Evolutionary conservation across 2,797 vertebrate species (phyloP), one percentile per base, ranked within the genome.

Genomic region (Enteromius argenteus): DNA sequence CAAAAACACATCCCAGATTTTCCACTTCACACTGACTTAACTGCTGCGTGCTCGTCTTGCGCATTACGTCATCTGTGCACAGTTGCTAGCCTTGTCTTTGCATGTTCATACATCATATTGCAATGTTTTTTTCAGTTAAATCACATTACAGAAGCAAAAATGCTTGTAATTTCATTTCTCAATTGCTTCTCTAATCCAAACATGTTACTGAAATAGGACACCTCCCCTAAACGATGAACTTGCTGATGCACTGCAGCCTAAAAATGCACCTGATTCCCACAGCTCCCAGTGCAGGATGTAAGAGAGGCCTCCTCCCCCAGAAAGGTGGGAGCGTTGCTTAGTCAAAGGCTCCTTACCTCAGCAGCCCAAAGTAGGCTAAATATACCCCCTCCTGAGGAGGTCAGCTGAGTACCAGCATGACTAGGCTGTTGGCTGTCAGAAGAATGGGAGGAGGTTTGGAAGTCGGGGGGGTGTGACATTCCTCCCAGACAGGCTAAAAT

Each of bases 341-440:
- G 82, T 86, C 86, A 85, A 86, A 5, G 71, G 11, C 42, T 83
- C 21, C 77, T 85, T 72, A 75, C 75, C 81, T 83, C 74, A 84
- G 71, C 76, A 84, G 79, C 72, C 75, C 83, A 85, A 64, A 87
- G 39, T 78, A 71, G 77, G 64, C 81, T 86, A 87, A 84, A 88
- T 81, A 83, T 81, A 85, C 53, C 53, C 58, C 53, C 81, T 79
- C 80, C 81, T 79, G 68, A 76, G 85, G 85, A 79, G 86, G 87
- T 88, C 88, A 89, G 84, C 87, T 90, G 86, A 89, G 77, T 84
- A 81, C 73, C 76, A 35, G 84, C 76, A 71, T 87, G 87, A 89
- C 86, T 21, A 67, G 86, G 87, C 82, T 83, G 35, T 84, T 84
- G 77, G 81, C 73, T 77, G 58, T 75, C 49, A 13, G 73, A 30